Conservation (phyloP, 1,140 invertebrate genomes). For the Zeugodacus cucurbitae region DNA sequence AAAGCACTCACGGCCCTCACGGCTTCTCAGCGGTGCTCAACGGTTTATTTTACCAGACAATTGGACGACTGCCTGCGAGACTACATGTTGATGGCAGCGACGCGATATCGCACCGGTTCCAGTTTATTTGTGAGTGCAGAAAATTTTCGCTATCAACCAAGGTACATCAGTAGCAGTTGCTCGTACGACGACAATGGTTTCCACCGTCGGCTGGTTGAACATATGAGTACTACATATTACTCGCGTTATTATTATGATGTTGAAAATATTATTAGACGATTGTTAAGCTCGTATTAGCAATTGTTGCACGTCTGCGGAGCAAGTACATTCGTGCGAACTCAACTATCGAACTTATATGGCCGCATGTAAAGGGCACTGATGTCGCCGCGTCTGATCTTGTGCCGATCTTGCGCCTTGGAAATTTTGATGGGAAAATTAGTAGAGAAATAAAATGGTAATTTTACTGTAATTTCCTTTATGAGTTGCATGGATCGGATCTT, state of each 20-base stretch:
- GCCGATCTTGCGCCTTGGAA: neutral
- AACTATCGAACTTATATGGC: no score
- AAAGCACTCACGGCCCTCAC: neutral
- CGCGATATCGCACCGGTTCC: neutral
- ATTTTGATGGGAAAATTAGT: neutral
- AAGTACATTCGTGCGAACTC: neutral
- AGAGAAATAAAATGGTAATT: neutral
- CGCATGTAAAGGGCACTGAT: neutral
- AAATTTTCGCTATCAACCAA: neutral
- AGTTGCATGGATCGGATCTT: no score
- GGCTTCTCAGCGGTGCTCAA: neutral
- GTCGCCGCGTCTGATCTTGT: neutral
- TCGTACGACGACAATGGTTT: neutral
- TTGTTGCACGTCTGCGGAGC: neutral
- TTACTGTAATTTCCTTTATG: neutral
- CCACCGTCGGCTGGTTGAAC: neutral
- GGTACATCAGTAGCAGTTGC: neutral
- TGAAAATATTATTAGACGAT: conserved; percentile 34
- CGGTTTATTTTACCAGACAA: neutral
- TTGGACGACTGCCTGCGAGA: neutral
- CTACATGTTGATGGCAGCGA: neutral
- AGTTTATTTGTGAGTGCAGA: conserved; percentile 19
- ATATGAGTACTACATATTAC: neutral
- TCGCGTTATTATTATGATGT: conserved; percentile 21
- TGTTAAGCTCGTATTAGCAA: conserved; percentile 2